These are phyloP conservation scores for Caloenas nicobarica DNA, from an alignment of 2,113 vertebrate genomes.

Conservation along the genomic window DNA sequence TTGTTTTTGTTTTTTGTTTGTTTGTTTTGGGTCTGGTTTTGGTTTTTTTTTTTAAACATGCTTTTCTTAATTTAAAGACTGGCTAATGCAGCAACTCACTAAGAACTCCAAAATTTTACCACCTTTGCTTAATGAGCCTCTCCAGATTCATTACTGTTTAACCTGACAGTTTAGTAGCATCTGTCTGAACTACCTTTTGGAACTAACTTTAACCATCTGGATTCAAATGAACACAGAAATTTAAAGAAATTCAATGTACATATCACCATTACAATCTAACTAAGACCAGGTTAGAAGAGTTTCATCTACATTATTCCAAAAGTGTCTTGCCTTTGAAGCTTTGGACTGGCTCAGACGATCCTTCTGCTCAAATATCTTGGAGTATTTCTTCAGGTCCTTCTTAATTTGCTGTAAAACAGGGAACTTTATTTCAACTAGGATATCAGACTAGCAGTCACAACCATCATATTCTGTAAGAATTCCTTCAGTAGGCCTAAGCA, in stretches of 20 bases:
- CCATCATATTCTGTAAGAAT: neutral
- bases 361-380: slow-evolving; percentile 99
- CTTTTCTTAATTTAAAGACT: neutral
- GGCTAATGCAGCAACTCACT: neutral
- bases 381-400: slow-evolving; percentile 98
- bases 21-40: no score
- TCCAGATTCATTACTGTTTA: neutral
- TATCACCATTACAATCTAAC: neutral
- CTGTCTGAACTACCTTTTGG: neutral
- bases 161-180: neutral
- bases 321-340: slow-evolving; percentile 90
- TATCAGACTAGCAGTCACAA: neutral
- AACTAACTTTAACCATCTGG: neutral
- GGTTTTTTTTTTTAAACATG: neutral
- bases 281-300: neutral
- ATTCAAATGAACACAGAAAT: neutral
- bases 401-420: slow-evolving; percentile 87
- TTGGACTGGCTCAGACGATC: slow-evolving; percentile 98
- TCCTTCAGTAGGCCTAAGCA: neutral
- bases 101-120: neutral
- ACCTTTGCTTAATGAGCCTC: neutral
- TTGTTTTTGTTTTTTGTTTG: no score
- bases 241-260: neutral
- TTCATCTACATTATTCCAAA: neutral
- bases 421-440: neutral